Evolutionary conservation across 2,888 invertebrate species (phyloP).

Genomic region (Lasioglossum figueresi): DNA sequence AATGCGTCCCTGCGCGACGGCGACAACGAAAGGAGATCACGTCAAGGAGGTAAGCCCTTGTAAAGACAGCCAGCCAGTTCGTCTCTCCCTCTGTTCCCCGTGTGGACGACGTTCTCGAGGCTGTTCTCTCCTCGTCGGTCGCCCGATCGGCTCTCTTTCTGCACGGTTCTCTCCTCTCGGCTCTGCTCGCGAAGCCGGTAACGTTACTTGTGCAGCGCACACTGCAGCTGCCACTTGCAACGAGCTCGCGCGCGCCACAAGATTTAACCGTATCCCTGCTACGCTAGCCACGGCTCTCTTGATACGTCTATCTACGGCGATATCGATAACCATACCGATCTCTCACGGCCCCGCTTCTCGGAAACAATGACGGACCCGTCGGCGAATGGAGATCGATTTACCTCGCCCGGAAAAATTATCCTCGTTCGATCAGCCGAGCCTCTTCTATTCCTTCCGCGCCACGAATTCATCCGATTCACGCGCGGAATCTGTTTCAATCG

Average conservation of each 20-base stretch:
- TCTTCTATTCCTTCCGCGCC: background rate
- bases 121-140: constrained; percentile 38
- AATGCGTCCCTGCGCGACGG: constrained; percentile 47
- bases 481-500: constrained; percentile 30
- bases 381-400: constrained; percentile 35
- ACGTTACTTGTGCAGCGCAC: constrained; percentile 55
- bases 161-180: background rate
- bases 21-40: constrained; percentile 74
- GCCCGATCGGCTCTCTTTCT: constrained; percentile 26
- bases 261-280: constrained; percentile 67
- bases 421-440: background rate
- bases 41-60: constrained; percentile 72
- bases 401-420: constrained; percentile 42
- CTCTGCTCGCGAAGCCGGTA: constrained; percentile 36
- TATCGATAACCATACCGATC: constrained; percentile 65
- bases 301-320: constrained; percentile 64
- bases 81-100: constrained; percentile 50
- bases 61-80: constrained; percentile 64
- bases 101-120: constrained; percentile 32
- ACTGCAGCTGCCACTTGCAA: constrained; percentile 61
- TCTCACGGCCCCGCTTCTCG: constrained; percentile 43
- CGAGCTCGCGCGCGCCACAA: constrained; percentile 52
- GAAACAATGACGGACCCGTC: constrained; percentile 52
- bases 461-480: constrained; percentile 4
- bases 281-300: constrained; percentile 42